Conservation (phyloP, 2,888 invertebrate genomes). For the Germaria angustata region DNA sequence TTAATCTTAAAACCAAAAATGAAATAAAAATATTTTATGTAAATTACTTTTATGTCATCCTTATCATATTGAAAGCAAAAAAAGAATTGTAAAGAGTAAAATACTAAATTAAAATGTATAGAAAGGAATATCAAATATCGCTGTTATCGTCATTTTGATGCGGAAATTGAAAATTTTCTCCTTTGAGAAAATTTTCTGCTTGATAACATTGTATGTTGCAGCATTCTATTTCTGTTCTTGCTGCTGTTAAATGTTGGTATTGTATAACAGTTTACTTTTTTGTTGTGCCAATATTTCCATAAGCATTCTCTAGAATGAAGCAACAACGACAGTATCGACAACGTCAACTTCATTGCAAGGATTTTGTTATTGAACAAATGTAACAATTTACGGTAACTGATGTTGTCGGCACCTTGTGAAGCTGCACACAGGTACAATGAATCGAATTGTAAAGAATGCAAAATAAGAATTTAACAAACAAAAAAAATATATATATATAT, state of each 20-base stretch:
- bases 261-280: background rate
- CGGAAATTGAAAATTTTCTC: slow-evolving; percentile 74
- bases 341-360: slow-evolving; percentile 23
- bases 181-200: slow-evolving; percentile 70
- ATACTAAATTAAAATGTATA: slow-evolving; percentile 41
- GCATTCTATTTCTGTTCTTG: background rate
- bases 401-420: slow-evolving; percentile 53
- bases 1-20: too few relatives aligned
- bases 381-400: slow-evolving; percentile 45
- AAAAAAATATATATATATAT: too few relatives aligned
- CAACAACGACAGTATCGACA: slow-evolving; percentile 9
- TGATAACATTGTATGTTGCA: slow-evolving; percentile 52
- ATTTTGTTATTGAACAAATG: slow-evolving; percentile 55
- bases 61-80: background rate
- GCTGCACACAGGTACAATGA: slow-evolving; percentile 36
- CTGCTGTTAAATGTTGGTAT: slow-evolving; percentile 2
- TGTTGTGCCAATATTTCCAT: background rate
- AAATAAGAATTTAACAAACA: too few relatives aligned
- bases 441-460: slow-evolving; percentile 10
- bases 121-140: slow-evolving; percentile 68
- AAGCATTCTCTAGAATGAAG: slow-evolving; percentile 1
- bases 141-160: slow-evolving; percentile 66
- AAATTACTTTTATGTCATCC: slow-evolving; percentile 50
- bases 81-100: slow-evolving; percentile 7
- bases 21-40: slow-evolving; percentile 28